A percentile compares a stretch with the other conserved stretches of the same genome.
Evolutionary conservation across 2,113 vertebrate species (phyloP).

Genomic region (Poicephalus gulielmi): DNA sequence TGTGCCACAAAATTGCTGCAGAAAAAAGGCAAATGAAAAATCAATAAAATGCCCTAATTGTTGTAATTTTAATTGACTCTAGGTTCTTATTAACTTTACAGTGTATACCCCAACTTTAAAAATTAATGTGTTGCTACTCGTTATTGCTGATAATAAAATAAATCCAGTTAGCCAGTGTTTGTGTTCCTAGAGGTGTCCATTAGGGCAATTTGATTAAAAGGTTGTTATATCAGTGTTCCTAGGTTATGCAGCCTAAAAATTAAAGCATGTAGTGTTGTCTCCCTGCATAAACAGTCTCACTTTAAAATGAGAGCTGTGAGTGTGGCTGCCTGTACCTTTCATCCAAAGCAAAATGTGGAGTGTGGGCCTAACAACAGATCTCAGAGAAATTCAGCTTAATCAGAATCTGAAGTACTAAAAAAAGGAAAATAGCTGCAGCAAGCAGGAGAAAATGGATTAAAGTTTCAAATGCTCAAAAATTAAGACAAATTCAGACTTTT

Average conservation of each 20-base stretch:
- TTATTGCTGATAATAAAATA: slow-evolving; percentile 5
- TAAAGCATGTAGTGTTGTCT: not conserved
- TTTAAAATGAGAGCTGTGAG: not conserved
- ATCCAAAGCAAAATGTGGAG: not conserved
- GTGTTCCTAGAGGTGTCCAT: not conserved
- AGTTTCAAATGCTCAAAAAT: not conserved
- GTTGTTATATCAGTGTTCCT: not conserved
- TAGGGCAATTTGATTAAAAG: not conserved
- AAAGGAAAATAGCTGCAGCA: not conserved
- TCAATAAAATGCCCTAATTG: slow-evolving; percentile 22
- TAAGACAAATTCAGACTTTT: not conserved
- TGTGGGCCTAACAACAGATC: not conserved
- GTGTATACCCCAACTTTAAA: not conserved
- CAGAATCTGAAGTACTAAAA: not conserved
- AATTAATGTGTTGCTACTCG: not conserved
- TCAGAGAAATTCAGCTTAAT: not conserved
- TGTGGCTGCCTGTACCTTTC: not conserved
- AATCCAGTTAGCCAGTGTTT: not conserved
- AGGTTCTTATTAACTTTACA: slow-evolving; percentile 28
- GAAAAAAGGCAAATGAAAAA: slow-evolving; percentile 34
- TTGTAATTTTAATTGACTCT: slow-evolving; percentile 52
- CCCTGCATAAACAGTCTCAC: not conserved
- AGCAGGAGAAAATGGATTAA: not conserved
- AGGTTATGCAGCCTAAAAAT: not conserved
- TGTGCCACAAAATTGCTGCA: not conserved